phyloP scores from a whole-genome alignment of 2,113 vertebrate species.

The Pipa parva region DNA sequence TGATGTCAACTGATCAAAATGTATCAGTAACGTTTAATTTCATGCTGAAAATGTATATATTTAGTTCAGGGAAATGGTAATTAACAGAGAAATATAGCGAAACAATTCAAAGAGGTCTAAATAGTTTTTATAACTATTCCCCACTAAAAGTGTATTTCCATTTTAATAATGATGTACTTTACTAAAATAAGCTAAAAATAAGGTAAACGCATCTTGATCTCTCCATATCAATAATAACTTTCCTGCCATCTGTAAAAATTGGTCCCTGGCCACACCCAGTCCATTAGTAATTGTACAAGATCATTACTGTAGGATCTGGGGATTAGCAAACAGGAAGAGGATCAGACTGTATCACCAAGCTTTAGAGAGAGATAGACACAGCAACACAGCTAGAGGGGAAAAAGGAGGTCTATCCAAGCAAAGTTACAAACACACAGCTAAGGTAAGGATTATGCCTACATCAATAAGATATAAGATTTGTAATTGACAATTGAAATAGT shows the following conservation, averaged over 20 bases:
- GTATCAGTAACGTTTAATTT: no score
- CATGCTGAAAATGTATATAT: no score
- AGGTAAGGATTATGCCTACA: constrained; percentile 18
- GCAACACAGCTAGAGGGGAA: constrained; percentile 5
- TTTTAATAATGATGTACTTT: no score
- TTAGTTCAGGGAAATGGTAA: no score
- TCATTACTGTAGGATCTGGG: constrained; percentile 40
- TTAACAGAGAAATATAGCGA: no score
- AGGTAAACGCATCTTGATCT: background rate
- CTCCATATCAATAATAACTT: background rate
- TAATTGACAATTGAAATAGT: background rate
- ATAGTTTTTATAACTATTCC: no score
- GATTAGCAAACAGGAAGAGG: constrained; percentile 29
- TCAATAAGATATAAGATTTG: background rate
- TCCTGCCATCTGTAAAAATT: constrained; percentile 46
- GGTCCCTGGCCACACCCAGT: constrained; percentile 80
- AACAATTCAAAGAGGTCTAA: no score
- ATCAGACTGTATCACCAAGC: constrained; percentile 37
- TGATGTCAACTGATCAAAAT: no score
- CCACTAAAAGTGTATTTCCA: no score
- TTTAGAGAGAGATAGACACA: background rate
- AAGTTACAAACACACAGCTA: background rate
- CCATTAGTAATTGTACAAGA: constrained; percentile 55
- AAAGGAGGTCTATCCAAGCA: background rate
- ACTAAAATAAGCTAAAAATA: no score